These are phyloP conservation scores for Vanessa tameamea DNA, from an alignment of 1,140 invertebrate species.

Conservation along the genomic window DNA sequence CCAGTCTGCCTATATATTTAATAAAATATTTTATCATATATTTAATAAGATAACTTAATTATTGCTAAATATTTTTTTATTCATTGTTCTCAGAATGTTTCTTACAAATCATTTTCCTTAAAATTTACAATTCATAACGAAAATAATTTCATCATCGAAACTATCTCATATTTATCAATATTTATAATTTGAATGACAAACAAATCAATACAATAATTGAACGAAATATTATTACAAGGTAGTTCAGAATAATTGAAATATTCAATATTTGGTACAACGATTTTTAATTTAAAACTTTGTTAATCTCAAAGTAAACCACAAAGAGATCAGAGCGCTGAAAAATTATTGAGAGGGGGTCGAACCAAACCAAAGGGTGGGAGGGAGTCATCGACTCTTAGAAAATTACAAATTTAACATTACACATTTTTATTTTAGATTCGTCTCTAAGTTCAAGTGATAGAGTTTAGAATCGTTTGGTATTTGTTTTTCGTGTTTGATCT, in stretches of 20 bases:
- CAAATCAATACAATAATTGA: background rate
- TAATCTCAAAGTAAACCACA: slow-evolving; percentile 77
- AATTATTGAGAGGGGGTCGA: slow-evolving; percentile 78
- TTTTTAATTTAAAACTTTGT: slow-evolving; percentile 80
- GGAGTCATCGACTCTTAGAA: slow-evolving; percentile 63
- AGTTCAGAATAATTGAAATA: slow-evolving; percentile 35
- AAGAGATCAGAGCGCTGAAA: slow-evolving; percentile 78
- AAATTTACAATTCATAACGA: too few species aligned
- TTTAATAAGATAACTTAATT: too few species aligned
- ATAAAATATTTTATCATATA: too few species aligned
- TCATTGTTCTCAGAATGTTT: too few species aligned
- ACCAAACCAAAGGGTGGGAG: slow-evolving; percentile 49
- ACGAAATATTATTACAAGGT: background rate
- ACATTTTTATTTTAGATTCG: slow-evolving; percentile 1
- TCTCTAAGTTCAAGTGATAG: slow-evolving; percentile 34
- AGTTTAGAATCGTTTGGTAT: slow-evolving; percentile 28
- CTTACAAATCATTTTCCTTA: too few species aligned
- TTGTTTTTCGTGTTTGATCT: slow-evolving; percentile 9
- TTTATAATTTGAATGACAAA: background rate
- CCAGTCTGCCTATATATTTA: too few species aligned
- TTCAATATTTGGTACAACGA: slow-evolving; percentile 61
- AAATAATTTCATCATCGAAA: too few species aligned
- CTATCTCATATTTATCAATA: too few species aligned
- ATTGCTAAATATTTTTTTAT: too few species aligned
- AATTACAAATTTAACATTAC: slow-evolving; percentile 52